A percentile compares a stretch with the other conserved stretches of the same genome.
Evolutionary conservation across 1,140 invertebrate genomes (phyloP).

Genomic region (Chrysoperla carnea): DNA sequence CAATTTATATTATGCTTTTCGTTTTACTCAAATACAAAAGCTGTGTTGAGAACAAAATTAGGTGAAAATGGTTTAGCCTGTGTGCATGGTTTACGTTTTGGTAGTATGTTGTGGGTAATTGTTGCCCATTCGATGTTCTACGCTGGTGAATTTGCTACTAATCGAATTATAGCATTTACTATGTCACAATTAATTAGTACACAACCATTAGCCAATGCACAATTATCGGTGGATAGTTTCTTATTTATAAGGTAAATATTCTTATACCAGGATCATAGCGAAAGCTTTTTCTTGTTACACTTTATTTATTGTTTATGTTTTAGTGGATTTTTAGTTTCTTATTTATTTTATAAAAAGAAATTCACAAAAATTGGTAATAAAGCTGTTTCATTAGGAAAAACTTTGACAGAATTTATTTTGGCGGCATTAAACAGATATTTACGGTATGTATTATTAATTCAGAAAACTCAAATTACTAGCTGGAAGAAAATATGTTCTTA

Average conservation of each 20-base stretch:
- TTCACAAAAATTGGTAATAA: too few relatives aligned
- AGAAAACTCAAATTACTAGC: too few relatives aligned
- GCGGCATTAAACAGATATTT: too few relatives aligned
- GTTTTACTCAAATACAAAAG: conserved; percentile 19
- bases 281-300: too few relatives aligned
- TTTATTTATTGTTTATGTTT: conserved; percentile 6
- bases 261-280: too few relatives aligned
- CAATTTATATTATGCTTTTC: conserved; percentile 25
- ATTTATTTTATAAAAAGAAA: conserved; percentile 20
- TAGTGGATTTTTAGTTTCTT: conserved; percentile 26
- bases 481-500: too few relatives aligned
- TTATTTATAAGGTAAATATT: conserved; percentile 22
- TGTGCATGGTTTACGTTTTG: conserved; percentile 25
- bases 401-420: too few relatives aligned
- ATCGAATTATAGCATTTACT: conserved; percentile 12
- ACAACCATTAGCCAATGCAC: conserved; percentile 24
- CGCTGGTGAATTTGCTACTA: conserved; percentile 19
- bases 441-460: too few relatives aligned
- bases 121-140: conserved; percentile 24
- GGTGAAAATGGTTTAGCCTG: conserved; percentile 11
- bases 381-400: too few relatives aligned
- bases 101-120: conserved; percentile 30
- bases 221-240: conserved; percentile 28
- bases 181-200: conserved; percentile 15
- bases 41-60: conserved; percentile 15